These are phyloP conservation scores for Oasisia sp. DNA, from an alignment of 2,888 invertebrate species.

Conservation along the genomic window DNA sequence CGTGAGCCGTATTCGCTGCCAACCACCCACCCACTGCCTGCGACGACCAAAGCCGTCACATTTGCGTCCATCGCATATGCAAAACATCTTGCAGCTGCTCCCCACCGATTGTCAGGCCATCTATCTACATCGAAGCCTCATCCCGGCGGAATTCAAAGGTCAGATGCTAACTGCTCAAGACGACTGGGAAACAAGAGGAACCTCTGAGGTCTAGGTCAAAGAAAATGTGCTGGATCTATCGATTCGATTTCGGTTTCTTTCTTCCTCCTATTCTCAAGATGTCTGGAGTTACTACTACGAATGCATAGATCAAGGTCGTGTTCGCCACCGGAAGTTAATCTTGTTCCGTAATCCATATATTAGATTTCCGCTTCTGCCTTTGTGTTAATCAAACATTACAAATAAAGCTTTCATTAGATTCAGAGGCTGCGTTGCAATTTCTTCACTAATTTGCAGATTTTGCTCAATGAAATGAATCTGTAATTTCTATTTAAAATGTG, in stretches of 20 bases:
- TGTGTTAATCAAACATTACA: not conserved
- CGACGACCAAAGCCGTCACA: not conserved
- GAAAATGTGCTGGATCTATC: constrained; percentile 9
- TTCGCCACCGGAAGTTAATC: not conserved
- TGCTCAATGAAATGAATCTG: not conserved
- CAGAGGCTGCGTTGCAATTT: not conserved
- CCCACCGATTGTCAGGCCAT: not conserved
- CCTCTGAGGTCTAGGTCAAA: not conserved
- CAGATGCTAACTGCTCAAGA: not conserved
- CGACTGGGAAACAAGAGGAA: not conserved
- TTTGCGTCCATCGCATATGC: not conserved
- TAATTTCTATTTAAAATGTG: not conserved
- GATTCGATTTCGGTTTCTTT: not conserved
- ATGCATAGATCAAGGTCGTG: too few species aligned
- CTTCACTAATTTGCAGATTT: not conserved
- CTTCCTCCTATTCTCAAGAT: not conserved
- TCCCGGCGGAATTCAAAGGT: not conserved
- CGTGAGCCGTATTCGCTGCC: not conserved
- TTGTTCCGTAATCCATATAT: constrained; percentile 10
- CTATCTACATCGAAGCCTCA: not conserved
- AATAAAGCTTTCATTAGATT: not conserved
- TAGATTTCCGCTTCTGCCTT: not conserved
- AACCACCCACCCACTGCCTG: not conserved
- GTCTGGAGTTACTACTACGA: not conserved
- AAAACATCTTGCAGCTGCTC: not conserved